Evolutionary conservation across 2,888 invertebrate species (phyloP).

Genomic region (Metallyticus violacea): DNA sequence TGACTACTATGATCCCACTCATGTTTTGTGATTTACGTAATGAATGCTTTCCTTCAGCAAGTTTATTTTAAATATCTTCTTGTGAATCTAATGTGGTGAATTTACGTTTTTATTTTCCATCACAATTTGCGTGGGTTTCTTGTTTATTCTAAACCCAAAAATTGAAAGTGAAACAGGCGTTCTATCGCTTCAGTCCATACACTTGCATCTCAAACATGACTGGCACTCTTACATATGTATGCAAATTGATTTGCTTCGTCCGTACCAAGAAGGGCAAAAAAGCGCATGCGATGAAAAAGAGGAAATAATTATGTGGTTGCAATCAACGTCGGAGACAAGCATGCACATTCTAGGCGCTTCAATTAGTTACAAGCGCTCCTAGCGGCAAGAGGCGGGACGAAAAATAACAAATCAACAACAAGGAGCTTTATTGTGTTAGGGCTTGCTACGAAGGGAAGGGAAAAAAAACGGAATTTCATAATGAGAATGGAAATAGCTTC

Average conservation of each 20-base stretch:
- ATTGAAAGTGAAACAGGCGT: neutral
- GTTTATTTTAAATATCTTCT: too few relatives aligned
- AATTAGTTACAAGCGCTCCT: conserved; percentile 1
- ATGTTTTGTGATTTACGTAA: too few relatives aligned
- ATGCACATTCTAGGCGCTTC: neutral
- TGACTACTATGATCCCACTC: too few relatives aligned
- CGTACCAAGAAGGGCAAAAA: neutral
- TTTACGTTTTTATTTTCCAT: too few relatives aligned
- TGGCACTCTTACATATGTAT: neutral
- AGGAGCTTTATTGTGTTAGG: neutral
- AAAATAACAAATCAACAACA: conserved; percentile 6
- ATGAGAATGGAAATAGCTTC: neutral
- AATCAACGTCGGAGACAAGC: neutral
- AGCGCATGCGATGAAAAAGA: neutral
- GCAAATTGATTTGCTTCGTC: neutral
- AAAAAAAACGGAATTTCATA: neutral
- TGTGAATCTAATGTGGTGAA: too few relatives aligned
- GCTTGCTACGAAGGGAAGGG: neutral
- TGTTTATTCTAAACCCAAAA: neutral
- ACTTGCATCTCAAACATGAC: too few relatives aligned
- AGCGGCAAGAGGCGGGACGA: neutral
- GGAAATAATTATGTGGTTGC: conserved; percentile 1
- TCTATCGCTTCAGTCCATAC: neutral
- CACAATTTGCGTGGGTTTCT: neutral
- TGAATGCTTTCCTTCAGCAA: too few relatives aligned